Conservation (phyloP, 2,888 invertebrate genomes). For the Nymphalis polychloros region DNA sequence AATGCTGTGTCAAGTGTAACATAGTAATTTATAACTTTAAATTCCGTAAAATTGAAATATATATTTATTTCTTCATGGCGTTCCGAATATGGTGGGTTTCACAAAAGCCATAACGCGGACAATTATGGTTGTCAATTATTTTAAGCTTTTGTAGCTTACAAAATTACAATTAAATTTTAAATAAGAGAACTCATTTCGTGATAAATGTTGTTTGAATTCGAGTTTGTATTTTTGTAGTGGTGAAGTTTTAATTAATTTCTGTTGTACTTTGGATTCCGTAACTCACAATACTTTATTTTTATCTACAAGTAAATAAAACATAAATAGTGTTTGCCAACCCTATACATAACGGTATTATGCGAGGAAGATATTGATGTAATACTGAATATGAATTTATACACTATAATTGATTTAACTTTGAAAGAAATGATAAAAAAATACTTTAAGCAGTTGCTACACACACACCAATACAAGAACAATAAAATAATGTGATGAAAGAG, state of each 20-base stretch:
- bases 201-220: too few species aligned
- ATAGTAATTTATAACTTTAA: background rate
- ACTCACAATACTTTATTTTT: too few species aligned
- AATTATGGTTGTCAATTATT: too few species aligned
- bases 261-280: too few species aligned
- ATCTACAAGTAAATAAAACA: too few species aligned
- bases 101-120: constrained; percentile 38
- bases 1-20: background rate
- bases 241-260: too few species aligned
- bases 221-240: too few species aligned
- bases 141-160: too few species aligned
- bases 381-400: constrained; percentile 55
- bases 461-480: background rate
- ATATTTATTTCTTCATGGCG: constrained; percentile 27
- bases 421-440: background rate
- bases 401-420: constrained; percentile 41
- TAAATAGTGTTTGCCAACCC: too few species aligned
- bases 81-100: constrained; percentile 25
- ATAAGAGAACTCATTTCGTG: too few species aligned
- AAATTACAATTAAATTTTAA: too few species aligned
- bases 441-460: background rate
- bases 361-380: constrained; percentile 46
- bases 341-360: constrained; percentile 39
- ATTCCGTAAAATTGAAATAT: constrained; percentile 25
- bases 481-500: constrained; percentile 3